phyloP scores from a whole-genome alignment of 2,797 vertebrate species.

The Pangasius sanitwongsei region DNA sequence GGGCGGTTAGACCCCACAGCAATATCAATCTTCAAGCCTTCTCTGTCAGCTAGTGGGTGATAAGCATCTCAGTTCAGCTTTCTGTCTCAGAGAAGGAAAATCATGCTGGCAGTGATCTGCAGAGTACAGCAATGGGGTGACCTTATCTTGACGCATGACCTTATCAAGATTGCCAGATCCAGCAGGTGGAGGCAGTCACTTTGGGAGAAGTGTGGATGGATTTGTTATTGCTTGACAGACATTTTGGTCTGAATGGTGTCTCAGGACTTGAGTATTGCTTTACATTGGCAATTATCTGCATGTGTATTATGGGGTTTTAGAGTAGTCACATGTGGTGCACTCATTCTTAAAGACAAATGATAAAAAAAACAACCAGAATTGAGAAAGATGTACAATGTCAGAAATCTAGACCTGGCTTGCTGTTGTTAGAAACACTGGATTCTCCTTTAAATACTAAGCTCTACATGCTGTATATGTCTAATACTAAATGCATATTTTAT shows the following conservation, averaged over 20 bases:
- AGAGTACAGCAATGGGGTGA: not conserved
- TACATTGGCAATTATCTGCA: not conserved
- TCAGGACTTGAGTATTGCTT: constrained; percentile 1
- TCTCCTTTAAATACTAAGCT: not conserved
- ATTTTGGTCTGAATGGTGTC: not conserved
- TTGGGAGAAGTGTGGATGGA: constrained; percentile 5
- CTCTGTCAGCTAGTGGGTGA: constrained; percentile 34
- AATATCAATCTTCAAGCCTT: constrained; percentile 35
- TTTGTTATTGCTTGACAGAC: constrained; percentile 22
- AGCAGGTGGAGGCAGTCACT: constrained; percentile 21
- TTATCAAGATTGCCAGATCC: constrained; percentile 23
- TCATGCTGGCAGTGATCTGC: constrained; percentile 12
- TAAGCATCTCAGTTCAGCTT: constrained; percentile 46
- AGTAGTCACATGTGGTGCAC: not conserved
- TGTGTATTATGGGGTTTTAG: not conserved
- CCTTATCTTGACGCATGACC: constrained; percentile 32
- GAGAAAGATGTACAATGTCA: not conserved
- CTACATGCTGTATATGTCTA: not conserved
- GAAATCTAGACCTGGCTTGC: not conserved
- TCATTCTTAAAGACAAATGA: not conserved
- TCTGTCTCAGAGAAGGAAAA: constrained; percentile 12
- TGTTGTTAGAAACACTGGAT: not conserved
- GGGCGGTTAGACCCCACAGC: constrained; percentile 28
- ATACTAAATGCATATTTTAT: not conserved
- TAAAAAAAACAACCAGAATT: not conserved